Evolutionary conservation across 2,113 vertebrate genomes (phyloP).

Genomic region (Phrynosoma platyrhinos): DNA sequence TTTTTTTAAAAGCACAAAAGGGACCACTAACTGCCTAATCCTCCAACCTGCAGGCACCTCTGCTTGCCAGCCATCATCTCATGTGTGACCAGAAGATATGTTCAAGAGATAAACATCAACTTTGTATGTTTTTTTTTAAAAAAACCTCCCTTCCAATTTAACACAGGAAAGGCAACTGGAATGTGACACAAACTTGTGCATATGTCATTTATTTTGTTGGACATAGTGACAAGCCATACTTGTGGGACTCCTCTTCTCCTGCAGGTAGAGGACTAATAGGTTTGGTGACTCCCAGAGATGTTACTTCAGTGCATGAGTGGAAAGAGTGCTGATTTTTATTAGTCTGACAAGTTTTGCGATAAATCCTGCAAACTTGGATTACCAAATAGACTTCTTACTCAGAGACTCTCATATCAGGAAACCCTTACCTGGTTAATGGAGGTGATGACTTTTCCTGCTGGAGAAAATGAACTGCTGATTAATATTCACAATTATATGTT

Average conservation of each 20-base stretch:
- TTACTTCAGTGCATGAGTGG: background rate
- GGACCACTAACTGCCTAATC: too few relatives aligned
- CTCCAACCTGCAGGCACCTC: too few relatives aligned
- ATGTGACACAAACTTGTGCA: too few relatives aligned
- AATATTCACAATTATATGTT: slow-evolving; percentile 9
- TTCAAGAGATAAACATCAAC: background rate
- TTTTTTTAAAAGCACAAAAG: background rate
- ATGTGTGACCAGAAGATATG: background rate
- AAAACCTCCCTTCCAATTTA: background rate
- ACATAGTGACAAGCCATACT: background rate
- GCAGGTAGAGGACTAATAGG: background rate
- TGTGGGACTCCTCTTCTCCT: background rate
- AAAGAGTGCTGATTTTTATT: background rate
- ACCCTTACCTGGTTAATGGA: slow-evolving; percentile 60
- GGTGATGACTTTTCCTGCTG: slow-evolving; percentile 69
- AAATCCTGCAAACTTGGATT: background rate
- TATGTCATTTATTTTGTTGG: background rate
- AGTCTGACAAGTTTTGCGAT: background rate
- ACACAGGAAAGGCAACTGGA: background rate
- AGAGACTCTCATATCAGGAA: background rate
- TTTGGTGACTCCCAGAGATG: background rate
- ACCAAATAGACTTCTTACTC: background rate
- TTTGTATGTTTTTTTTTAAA: background rate
- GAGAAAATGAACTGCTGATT: slow-evolving; percentile 29
- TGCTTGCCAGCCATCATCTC: too few relatives aligned